Conservation (phyloP, 2,888 invertebrate genomes). For the Pharmacophagus antenor region DNA sequence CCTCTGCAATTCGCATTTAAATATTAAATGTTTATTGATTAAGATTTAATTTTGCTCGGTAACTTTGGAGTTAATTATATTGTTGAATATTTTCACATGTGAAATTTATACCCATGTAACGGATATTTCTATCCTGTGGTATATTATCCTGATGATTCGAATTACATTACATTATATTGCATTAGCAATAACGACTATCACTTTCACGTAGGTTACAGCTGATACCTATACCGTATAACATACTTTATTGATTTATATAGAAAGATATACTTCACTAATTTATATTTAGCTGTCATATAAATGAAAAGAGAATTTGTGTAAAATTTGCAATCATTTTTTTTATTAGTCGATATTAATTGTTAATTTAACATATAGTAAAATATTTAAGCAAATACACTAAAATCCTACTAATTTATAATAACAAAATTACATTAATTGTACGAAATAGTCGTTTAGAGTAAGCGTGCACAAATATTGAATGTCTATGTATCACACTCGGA, state of each 20-base stretch:
- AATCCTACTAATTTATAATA: background rate
- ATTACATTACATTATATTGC: no score
- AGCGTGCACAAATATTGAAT: constrained; percentile 7
- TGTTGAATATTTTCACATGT: no score
- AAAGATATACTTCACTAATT: no score
- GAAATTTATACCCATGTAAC: background rate
- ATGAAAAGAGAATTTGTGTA: background rate
- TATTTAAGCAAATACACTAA: background rate
- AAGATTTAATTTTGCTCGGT: no score
- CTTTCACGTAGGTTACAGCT: background rate
- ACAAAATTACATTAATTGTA: background rate
- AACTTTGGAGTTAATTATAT: no score
- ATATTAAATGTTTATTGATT: no score
- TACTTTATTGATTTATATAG: no score
- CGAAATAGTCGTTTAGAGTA: constrained; percentile 10
- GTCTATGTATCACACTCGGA: constrained; percentile 5
- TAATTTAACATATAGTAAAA: background rate
- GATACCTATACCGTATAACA: no score
- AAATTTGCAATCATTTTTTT: background rate
- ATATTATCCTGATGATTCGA: background rate
- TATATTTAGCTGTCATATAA: background rate
- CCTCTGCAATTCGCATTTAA: no score
- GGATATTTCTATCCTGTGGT: background rate
- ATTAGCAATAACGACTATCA: background rate
- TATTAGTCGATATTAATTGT: background rate